phyloP scores from a whole-genome alignment of 2,888 invertebrate genomes.

The Bombylius major region DNA sequence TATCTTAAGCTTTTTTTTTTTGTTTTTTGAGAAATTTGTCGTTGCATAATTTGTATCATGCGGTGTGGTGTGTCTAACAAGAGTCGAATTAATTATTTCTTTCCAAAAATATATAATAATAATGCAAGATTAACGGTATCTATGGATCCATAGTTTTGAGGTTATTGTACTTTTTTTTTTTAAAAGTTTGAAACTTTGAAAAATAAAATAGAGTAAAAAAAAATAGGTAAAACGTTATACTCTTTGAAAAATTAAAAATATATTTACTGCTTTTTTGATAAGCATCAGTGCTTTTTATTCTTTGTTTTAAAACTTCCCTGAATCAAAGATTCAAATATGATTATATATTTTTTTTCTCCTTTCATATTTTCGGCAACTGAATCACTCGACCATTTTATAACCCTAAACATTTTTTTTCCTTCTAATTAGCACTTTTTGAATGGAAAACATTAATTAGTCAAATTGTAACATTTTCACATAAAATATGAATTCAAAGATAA shows the following conservation, averaged over 20 bases:
- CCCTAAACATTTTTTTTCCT: not conserved
- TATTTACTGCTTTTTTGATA: not conserved
- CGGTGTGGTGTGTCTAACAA: too few relatives aligned
- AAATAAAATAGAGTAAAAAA: too few relatives aligned
- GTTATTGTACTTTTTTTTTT: not conserved
- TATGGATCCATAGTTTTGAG: slow-evolving; percentile 7
- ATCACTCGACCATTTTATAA: not conserved
- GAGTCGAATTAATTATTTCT: too few relatives aligned
- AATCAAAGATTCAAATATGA: not conserved
- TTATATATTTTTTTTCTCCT: not conserved
- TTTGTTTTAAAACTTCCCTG: not conserved
- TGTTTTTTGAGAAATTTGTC: not conserved
- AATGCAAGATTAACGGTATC: slow-evolving; percentile 10
- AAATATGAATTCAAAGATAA: too few relatives aligned
- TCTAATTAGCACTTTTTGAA: not conserved
- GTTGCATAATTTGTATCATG: not conserved
- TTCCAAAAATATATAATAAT: not conserved
- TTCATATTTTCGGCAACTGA: not conserved
- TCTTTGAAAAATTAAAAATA: too few relatives aligned
- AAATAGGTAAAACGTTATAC: too few relatives aligned
- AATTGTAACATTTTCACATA: too few relatives aligned
- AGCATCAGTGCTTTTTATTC: not conserved
- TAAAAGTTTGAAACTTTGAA: too few relatives aligned
- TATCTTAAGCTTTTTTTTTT: too few relatives aligned
- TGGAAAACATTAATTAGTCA: not conserved